Evolutionary conservation across 2,888 invertebrate genomes (phyloP), one percentile per base, ranked within the genome.

Genomic region (Sinhomidia bicolor): DNA sequence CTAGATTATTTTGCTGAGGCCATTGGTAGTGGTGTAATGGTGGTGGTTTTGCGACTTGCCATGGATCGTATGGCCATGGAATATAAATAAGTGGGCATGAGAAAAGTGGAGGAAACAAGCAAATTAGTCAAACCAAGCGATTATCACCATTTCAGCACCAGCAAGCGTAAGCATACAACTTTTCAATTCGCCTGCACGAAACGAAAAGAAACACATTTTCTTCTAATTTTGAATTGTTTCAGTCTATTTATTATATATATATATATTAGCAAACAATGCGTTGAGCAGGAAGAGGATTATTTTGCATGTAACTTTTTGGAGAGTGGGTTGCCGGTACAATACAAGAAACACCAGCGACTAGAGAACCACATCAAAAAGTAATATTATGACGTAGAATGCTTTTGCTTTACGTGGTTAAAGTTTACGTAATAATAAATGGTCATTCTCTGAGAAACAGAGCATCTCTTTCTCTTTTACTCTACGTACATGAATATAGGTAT

Each of bases 401-500:
- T n/a, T n/a, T 32, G 14, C 23, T 62, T 62, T 62, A 26, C 26
- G 26, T 62, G 29, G 62, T 32, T 14, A 62, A 29, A 29, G 26
- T 62, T 14, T 32, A 62, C 62, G 62, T 62, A 62, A 62, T 62
- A 62, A 62, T n/a, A n/a, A n/a, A n/a, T n/a, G n/a, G n/a, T 62
- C 62, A 62, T 32, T 62, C 62, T 14, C 62, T 62, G 62, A 32
- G 62, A 62, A 62, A 29, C 29, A 23, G 29, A 62, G 14, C 62
- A 62, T 62, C 62, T 62, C 62, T 62, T n/a, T 62, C 29, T 29
- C 12, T 29, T 26, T 62, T 10, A 1, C 12, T 29, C 62, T 62
- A 9, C 12, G 14, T 26, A 5, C 62, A 12, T 32, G n/a, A n/a
- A n/a, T n/a, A n/a, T n/a, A n/a, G n/a, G n/a, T n/a, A n/a, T n/a